These are phyloP conservation scores for Nyctereutes procyonoides DNA, from an alignment of 2,113 vertebrate species.

Conservation along the genomic window DNA sequence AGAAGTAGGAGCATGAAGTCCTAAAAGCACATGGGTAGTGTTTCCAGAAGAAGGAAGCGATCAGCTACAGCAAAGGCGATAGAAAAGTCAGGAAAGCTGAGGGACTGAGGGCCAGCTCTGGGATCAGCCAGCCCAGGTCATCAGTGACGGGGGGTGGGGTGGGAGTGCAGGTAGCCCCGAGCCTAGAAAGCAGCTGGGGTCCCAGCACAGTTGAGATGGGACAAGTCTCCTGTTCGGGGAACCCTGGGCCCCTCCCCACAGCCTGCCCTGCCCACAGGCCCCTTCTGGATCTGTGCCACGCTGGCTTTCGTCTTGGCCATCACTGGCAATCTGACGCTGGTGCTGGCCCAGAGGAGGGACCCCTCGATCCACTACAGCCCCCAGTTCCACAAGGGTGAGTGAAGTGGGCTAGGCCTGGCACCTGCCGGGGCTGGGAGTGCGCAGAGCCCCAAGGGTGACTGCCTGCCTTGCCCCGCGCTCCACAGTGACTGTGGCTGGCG, in stretches of 20 bases:
- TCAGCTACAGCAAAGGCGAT: not conserved
- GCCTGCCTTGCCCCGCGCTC: fast-evolving
- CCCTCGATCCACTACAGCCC: slow-evolving; percentile 89
- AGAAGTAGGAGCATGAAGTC: not conserved
- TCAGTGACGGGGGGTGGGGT: too few relatives aligned
- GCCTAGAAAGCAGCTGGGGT: not conserved
- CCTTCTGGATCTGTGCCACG: slow-evolving; percentile 94
- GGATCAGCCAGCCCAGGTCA: not conserved
- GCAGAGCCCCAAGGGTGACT: fast-evolving
- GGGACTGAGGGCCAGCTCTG: not conserved
- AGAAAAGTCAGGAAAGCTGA: not conserved
- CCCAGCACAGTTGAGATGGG: not conserved
- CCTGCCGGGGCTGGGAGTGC: not conserved
- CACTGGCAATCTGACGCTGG: slow-evolving; percentile 90
- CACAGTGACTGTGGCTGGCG: slow-evolving; percentile 89
- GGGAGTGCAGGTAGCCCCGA: not conserved
- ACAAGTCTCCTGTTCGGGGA: not conserved
- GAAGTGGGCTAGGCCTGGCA: not conserved
- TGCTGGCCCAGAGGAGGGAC: slow-evolving; percentile 84
- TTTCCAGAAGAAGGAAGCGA: not conserved
- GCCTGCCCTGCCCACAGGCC: slow-evolving; percentile 82
- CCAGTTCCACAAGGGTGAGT: slow-evolving; percentile 92
- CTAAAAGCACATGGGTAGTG: too few relatives aligned
- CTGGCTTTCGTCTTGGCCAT: slow-evolving; percentile 91
- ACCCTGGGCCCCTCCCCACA: not conserved